Conservation (phyloP, 2,113 vertebrate species). For the chimpanzee (Pan troglodytes) region DNA sequence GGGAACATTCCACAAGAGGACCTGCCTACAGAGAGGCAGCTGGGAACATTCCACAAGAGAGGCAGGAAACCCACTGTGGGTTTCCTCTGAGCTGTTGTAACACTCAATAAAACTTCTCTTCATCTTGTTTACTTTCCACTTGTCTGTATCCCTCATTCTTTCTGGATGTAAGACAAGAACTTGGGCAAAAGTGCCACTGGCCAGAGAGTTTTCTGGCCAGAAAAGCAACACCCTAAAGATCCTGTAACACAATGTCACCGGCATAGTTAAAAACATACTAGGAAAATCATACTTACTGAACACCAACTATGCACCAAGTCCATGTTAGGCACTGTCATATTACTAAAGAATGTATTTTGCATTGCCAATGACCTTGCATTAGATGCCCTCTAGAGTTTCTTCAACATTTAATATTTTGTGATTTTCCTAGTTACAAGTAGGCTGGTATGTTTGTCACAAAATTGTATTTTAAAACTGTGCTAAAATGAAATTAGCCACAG, state of each 20-base stretch:
- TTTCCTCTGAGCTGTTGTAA: too few species aligned
- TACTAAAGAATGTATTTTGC: neutral
- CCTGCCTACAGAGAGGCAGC: too few species aligned
- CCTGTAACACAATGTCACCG: neutral
- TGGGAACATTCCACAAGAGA: too few species aligned
- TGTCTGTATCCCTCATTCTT: too few species aligned
- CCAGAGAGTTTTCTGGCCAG: too few species aligned
- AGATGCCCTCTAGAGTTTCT: neutral
- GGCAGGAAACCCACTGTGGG: too few species aligned
- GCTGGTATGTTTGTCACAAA: neutral
- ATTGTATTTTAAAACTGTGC: neutral
- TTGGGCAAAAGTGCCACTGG: too few species aligned
- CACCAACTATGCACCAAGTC: neutral
- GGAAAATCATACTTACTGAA: neutral
- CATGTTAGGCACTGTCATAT: fast-evolving
- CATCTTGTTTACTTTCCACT: too few species aligned
- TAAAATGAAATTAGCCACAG: neutral
- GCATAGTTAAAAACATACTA: neutral
- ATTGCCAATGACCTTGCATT: neutral
- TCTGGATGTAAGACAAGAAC: too few species aligned
- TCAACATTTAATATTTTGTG: neutral
- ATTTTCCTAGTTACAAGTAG: neutral
- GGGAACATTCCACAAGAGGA: too few species aligned
- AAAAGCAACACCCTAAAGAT: too few species aligned
- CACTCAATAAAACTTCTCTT: too few species aligned